These are phyloP conservation scores for Temnothorax rugatulus DNA, from an alignment of 2,888 invertebrate genomes.

Conservation along the genomic window DNA sequence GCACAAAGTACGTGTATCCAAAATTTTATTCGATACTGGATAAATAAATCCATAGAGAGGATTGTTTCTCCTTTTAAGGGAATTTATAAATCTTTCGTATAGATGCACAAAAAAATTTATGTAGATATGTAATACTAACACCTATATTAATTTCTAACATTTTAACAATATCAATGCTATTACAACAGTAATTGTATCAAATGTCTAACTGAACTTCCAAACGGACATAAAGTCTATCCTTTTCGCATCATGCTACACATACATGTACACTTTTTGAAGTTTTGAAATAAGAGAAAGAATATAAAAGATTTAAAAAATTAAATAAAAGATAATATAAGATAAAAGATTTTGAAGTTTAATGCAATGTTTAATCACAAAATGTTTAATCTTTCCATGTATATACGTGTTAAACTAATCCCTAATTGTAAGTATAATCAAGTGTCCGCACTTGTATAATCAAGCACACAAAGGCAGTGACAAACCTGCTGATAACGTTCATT, in stretches of 20 bases:
- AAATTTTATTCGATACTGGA: background rate
- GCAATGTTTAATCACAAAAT: background rate
- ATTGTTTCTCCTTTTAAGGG: background rate
- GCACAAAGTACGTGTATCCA: conserved; percentile 84
- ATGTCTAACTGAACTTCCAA: background rate
- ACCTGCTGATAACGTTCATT: background rate
- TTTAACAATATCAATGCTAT: background rate
- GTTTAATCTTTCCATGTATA: background rate
- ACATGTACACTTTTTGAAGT: background rate
- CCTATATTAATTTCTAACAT: too few species aligned
- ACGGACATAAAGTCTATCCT: background rate
- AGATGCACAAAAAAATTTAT: background rate
- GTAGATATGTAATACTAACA: background rate
- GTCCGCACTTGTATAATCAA: too few species aligned
- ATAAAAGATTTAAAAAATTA: background rate
- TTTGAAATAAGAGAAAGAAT: background rate
- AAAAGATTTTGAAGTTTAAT: background rate
- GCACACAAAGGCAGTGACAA: background rate
- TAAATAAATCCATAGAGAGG: background rate
- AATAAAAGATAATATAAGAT: conserved; percentile 3
- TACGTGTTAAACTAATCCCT: background rate
- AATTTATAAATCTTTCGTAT: too few species aligned
- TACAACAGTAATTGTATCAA: background rate
- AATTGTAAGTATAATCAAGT: background rate
- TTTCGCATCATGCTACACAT: background rate